phyloP scores from a whole-genome alignment of 2,888 invertebrate species.

The Cheilosia soror region DNA sequence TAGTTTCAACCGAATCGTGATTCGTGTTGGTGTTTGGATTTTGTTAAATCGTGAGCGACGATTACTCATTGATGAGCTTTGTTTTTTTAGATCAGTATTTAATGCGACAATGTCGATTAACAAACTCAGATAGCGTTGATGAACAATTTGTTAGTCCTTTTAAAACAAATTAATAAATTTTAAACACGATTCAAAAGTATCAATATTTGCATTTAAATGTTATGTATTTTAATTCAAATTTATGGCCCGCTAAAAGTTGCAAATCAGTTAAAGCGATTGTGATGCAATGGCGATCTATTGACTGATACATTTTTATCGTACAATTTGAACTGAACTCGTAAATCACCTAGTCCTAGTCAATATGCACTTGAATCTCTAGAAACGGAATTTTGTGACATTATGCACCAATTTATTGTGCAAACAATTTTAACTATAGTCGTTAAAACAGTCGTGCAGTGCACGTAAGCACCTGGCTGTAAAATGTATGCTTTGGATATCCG shows the following conservation, averaged over 20 bases:
- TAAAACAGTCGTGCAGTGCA: too few species aligned
- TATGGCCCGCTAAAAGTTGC: slow-evolving; percentile 11
- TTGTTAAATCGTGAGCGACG: slow-evolving; percentile 28
- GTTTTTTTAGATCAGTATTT: not conserved
- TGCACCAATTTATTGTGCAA: too few species aligned
- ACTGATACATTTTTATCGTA: not conserved
- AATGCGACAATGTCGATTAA: not conserved
- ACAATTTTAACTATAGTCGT: too few species aligned
- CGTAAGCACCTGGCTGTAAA: too few species aligned
- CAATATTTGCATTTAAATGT: slow-evolving; percentile 9
- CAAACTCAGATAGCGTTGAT: not conserved
- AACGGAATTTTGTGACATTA: too few species aligned
- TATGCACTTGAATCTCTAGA: too few species aligned
- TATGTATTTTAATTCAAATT: slow-evolving; percentile 3
- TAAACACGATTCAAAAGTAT: not conserved
- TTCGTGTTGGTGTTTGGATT: slow-evolving; percentile 41
- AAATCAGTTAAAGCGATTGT: slow-evolving; percentile 11
- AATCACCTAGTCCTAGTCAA: too few species aligned
- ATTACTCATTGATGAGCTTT: slow-evolving; percentile 25
- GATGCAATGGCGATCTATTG: slow-evolving; percentile 22
- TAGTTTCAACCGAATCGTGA: slow-evolving; percentile 62
- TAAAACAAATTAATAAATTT: not conserved
- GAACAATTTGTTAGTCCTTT: not conserved
- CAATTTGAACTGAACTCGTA: not conserved
- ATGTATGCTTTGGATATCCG: too few species aligned